These are phyloP conservation scores for Apostichopus leukothele DNA, from an alignment of 53 echinoderm and acorn worm genomes.

Conservation along the genomic window DNA sequence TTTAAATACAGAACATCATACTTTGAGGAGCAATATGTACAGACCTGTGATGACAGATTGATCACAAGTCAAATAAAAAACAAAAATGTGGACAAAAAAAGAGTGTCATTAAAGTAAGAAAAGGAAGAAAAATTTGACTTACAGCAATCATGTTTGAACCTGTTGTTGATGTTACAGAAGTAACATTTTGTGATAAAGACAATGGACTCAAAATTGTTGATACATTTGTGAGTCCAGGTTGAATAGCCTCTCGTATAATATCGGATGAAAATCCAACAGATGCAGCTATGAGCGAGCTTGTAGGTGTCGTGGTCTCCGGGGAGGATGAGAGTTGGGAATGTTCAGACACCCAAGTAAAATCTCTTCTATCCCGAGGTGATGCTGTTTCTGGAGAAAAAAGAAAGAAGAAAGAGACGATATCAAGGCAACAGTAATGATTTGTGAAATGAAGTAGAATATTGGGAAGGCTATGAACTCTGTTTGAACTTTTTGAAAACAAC, in stretches of 20 bases:
- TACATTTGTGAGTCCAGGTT: conserved; percentile 13
- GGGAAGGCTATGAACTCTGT: no score
- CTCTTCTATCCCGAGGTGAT: neutral
- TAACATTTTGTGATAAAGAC: conserved; percentile 32
- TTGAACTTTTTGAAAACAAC: no score
- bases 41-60: no score
- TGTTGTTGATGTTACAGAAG: conserved; percentile 23
- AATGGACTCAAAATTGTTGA: conserved; percentile 25
- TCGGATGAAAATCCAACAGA: neutral
- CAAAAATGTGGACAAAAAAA: no score
- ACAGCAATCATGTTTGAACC: conserved; percentile 39
- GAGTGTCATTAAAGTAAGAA: neutral
- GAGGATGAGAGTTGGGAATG: neutral
- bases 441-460: no score
- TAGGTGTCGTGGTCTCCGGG: neutral
- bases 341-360: neutral
- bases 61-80: no score
- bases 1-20: no score
- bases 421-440: no score
- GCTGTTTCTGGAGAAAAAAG: neutral
- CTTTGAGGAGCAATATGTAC: no score
- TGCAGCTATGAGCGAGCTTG: neutral
- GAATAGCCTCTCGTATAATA: conserved; percentile 23
- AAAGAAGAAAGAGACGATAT: neutral
- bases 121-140: neutral